Percentiles rank a stretch among this genome's conserved stretches.
These are phyloP conservation scores for Machaerirhynchus nigripectus DNA, from an alignment of 2,113 vertebrate species.

Conservation along the genomic window DNA sequence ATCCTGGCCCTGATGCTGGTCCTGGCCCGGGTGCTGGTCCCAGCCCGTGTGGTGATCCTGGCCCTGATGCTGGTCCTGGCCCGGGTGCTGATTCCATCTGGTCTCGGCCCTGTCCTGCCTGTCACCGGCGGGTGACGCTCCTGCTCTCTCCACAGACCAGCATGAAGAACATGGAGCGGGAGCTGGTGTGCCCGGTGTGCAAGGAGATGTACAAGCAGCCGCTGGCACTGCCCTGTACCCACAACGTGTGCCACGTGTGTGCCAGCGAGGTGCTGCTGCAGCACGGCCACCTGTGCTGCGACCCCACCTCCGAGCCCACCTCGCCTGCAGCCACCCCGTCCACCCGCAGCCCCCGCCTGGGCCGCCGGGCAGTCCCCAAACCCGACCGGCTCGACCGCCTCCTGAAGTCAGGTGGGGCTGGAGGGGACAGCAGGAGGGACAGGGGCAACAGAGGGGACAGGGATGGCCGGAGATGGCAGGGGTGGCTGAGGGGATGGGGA, in stretches of 20 bases:
- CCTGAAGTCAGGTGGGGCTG: conserved; percentile 79
- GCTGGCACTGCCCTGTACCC: conserved; percentile 87
- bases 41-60: fast-evolving
- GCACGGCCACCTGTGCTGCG: conserved; percentile 84
- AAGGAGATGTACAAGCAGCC: conserved; percentile 97
- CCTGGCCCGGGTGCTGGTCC: not conserved
- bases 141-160: conserved; percentile 78
- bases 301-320: conserved; percentile 86
- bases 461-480: not conserved
- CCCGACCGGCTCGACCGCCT: conserved; percentile 89
- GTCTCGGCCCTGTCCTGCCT: fast-evolving
- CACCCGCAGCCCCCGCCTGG: conserved; percentile 87
- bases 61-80: fast-evolving
- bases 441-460: not conserved
- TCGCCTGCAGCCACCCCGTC: conserved; percentile 89
- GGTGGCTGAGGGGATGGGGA: not conserved
- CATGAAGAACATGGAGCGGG: conserved; percentile 96
- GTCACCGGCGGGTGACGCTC: fast-evolving
- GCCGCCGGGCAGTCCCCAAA: conserved; percentile 80
- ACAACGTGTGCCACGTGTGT: conserved; percentile 93
- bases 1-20: fast-evolving
- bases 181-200: conserved; percentile 91
- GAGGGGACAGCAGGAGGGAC: not conserved
- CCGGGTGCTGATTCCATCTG: not conserved
- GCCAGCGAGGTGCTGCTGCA: conserved; percentile 91